Evolutionary conservation across 2,113 vertebrate genomes (phyloP), one percentile per base, ranked within the genome.

Genomic region (Salminus brasiliensis): DNA sequence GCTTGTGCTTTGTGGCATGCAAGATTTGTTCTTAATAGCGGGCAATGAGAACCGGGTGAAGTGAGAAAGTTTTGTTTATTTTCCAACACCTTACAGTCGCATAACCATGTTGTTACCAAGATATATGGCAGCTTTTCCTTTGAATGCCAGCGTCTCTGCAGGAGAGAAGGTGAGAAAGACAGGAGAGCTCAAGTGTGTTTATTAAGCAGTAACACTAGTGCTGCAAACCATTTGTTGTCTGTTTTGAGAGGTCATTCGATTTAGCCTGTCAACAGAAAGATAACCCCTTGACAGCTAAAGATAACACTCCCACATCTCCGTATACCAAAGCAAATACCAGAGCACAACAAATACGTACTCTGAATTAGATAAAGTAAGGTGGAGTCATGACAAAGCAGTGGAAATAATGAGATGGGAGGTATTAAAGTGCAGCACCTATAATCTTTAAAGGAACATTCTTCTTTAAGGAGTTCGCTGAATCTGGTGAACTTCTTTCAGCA

Each of bases 181-280:
- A 21, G 55, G n/a, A 70, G 80, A 55, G 81, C 74, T 77, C 85
- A 87, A 89, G 91, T 90, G 91, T 86, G 89, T 88, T 91, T 88
- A 89, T 89, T 84, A 76, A 85, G 76, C 81, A 81, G 86, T 87
- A 85, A 88, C 87, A 88, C 79, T 84, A 88, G 86, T 74, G 87
- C 90, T 86, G 80, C 86, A 89, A 88, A 85, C 87, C 89, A 90
- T 92, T 90, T 90, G 89, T 91, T 92, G 89, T 92, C 87, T 89
- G 90, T 92, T 92, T 85, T 88, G 32, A 81, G 87, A 72, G 82
- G 87, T 84, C 88, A 85, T 91, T 89, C 88, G 90, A 91, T 92
- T 92, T 90, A 90, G 87, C 88, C 85, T 92, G 92, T 93, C 89
- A 89, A 90, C 90, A 89, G 86, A 88, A 88, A 89, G 90, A 92